Evolutionary conservation across 1,140 invertebrate species (phyloP), one percentile per base, ranked within the genome.

Genomic region (Oncopeltus fasciatus): DNA sequence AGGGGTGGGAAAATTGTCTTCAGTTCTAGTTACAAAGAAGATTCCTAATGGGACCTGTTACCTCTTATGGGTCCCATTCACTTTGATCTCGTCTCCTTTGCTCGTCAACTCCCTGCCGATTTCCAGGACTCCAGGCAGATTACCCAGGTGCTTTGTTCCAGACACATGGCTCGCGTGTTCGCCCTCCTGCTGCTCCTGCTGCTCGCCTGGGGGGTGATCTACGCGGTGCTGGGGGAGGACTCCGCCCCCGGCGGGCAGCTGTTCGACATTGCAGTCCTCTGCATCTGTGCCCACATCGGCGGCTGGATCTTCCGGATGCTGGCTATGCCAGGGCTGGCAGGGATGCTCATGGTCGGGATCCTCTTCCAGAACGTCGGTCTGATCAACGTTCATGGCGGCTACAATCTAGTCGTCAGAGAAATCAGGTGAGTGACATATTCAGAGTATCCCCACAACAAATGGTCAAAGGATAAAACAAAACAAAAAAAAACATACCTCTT

Each of bases 261-360:
- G 2, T 94, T 90, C 69, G 81, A 83, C 63, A 74, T 95, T 2
- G 86, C 88, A 2, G 73, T 84, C 1, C 76, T 90, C 0, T 79
- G 80, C 20, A 81, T 93, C 31, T 82, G 81, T 5, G 85, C 88
- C 1, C 81, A 90, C 73, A 83, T 92, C 65, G 89, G 85, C 8
- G 91, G 90, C 47, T 87, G 85, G 80, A 67, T 90, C 4, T 74
- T 84, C 63, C 82, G 82, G 26, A 73, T 90, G 28, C 81, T 87
- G n/a, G 85, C 83, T 2, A 74, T 95, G 63, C 92, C 92, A 8
- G 81, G 90, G 0, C 76, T 96, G 0, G 85, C 92, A 67, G 90
- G 90, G 16, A 92, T 92, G 88, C 78, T 93, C 11, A 69, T 90
- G 62, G 83, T 86, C 24, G 90, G 90, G 60, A 81, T 92, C 31